phyloP scores from a whole-genome alignment of 2,888 invertebrate species.

The Monochamus alternatus region DNA sequence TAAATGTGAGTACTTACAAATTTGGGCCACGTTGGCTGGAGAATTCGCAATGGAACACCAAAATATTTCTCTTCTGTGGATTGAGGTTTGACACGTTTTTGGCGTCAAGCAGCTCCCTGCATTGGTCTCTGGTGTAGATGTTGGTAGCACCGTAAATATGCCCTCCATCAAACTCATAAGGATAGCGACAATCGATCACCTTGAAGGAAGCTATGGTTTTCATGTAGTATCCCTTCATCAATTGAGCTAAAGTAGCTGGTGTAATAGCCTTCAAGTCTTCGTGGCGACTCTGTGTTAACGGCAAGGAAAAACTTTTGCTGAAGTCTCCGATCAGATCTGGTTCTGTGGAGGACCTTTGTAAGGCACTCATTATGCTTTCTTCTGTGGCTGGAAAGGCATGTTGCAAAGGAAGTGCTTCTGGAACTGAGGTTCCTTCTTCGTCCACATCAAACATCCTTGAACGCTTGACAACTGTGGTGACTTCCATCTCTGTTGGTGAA shows the following conservation, averaged over 20 bases:
- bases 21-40: slow-evolving; percentile 96
- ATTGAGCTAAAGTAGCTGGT: slow-evolving; percentile 79
- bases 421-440: slow-evolving; percentile 52
- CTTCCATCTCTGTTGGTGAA: slow-evolving; percentile 72
- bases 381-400: slow-evolving; percentile 81
- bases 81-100: slow-evolving; percentile 56
- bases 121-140: slow-evolving; percentile 85
- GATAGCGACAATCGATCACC: slow-evolving; percentile 96
- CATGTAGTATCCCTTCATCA: slow-evolving; percentile 81
- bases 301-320: slow-evolving; percentile 82
- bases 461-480: slow-evolving; percentile 66
- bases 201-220: slow-evolving; percentile 79
- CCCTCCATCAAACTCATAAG: slow-evolving; percentile 94
- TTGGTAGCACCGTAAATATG: slow-evolving; percentile 91
- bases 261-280: slow-evolving; percentile 87
- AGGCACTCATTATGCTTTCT: slow-evolving; percentile 82
- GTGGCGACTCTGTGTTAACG: slow-evolving; percentile 82
- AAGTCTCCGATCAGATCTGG: slow-evolving; percentile 91
- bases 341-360: slow-evolving; percentile 80
- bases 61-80: slow-evolving; percentile 76
- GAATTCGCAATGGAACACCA: slow-evolving; percentile 99
- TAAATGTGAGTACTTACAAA: slow-evolving; percentile 77
- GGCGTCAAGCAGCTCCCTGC: slow-evolving; percentile 75
- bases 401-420: slow-evolving; percentile 54
- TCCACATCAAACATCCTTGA: slow-evolving; percentile 59